phyloP scores from a whole-genome alignment of 2,888 invertebrate genomes.

The Torymus tubicola region DNA sequence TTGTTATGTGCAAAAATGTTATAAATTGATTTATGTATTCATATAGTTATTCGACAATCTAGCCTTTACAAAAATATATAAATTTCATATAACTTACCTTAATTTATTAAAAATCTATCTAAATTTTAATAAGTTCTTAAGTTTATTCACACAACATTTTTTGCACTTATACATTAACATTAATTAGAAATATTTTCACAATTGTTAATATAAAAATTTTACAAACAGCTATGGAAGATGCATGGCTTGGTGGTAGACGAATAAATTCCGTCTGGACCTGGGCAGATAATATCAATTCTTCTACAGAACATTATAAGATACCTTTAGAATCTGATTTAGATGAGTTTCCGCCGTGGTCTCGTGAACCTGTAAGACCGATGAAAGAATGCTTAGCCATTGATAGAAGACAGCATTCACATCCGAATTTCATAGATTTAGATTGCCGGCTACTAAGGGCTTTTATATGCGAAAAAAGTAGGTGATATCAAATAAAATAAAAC shows the following conservation, averaged over 20 bases:
- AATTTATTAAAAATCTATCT: too few species aligned
- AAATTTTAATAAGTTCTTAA: too few species aligned
- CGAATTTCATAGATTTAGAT: slow-evolving; percentile 79
- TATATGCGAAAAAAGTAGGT: slow-evolving; percentile 77
- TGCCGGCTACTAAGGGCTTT: slow-evolving; percentile 78
- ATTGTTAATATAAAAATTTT: neutral
- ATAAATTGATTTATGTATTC: too few species aligned
- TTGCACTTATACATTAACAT: too few species aligned
- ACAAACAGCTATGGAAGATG: slow-evolving; percentile 61
- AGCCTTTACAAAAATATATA: too few species aligned
- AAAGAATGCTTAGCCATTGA: slow-evolving; percentile 77
- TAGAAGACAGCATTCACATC: slow-evolving; percentile 77
- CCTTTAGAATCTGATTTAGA: slow-evolving; percentile 77
- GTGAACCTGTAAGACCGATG: slow-evolving; percentile 72
- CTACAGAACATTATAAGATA: slow-evolving; percentile 60
- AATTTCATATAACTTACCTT: too few species aligned
- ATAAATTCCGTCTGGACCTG: slow-evolving; percentile 62
- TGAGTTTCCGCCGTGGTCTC: slow-evolving; percentile 77
- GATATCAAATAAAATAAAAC: neutral
- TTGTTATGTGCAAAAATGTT: too few species aligned
- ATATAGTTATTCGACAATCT: too few species aligned
- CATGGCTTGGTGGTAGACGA: slow-evolving; percentile 66
- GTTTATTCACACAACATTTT: too few species aligned
- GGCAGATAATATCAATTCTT: slow-evolving; percentile 57
- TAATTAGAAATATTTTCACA: too few species aligned